Evolutionary conservation across 1,140 invertebrate genomes (phyloP), one percentile per base, ranked within the genome.

Genomic region (Anastrepha obliqua): DNA sequence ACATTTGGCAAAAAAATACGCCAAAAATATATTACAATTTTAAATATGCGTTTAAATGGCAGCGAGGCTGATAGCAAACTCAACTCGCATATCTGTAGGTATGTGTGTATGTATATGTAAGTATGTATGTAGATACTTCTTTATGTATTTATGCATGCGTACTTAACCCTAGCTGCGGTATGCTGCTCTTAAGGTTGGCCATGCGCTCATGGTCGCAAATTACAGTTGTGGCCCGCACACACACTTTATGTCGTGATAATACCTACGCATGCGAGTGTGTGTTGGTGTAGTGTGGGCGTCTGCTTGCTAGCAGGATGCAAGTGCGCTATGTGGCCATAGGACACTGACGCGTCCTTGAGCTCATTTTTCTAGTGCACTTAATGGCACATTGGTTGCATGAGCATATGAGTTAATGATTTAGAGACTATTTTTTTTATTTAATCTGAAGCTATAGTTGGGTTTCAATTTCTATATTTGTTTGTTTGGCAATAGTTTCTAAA

Each of bases 321-420:
- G 65, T 70, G 65, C 17, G 15, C 60, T 17, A 29, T 81, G n/a
- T 55, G 55, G 51, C 47, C 74, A 81, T 81, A 55, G 17, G 74
- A 81, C 17, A 55, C 47, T 51, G 47, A 55, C 47, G 44, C 74
- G 74, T 81, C 74, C 44, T 81, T 81, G 74, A 81, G 74, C 74
- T 55, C 74, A 81, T 55, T 81, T 55, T 81, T 81, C n/a, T 29
- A 81, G 74, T 55, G 74, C 74, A 55, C 74, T 81, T 55, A 81
- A 29, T 20, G 47, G 47, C 47, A 55, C 47, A 20, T 20, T 9
- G 47, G 42, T 7, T 74, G 67, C 67, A 74, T 44, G 67, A 17
- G 67, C 67, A 47, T 39, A 74, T 47, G 42, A 74, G 42, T 74
- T 74, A 44, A 44, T 74, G 42, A 74, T 47, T 74, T 74, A 3